Base-by-base conservation (phyloP, 1,140 invertebrate species). In the Tetragonula clypearis region DNA sequence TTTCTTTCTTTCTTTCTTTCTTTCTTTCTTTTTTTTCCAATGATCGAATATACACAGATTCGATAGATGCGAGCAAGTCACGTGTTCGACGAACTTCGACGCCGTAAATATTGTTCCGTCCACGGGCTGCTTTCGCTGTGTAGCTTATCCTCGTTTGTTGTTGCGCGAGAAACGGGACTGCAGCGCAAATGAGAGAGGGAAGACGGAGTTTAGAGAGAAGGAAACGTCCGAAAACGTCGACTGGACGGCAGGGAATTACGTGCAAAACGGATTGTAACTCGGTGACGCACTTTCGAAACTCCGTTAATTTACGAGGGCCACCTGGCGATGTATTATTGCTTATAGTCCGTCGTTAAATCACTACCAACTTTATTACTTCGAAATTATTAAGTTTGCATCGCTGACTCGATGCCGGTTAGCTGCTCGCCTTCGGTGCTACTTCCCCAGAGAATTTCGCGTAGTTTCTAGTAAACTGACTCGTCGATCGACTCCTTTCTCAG, bases 251-350 rank as follows among this genome's bases (percentile, higher is more conserved):
- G 65, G 79, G 69, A 69, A 85, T 85, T 84, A 76, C 65, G 76
- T 53, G 84, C 26, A 53, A 72, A 79, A 65, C 35, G 35, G 79
- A 79, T 53, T 55, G 49, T 73, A 88, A 88, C 72, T 86, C 78
- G 68, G 72, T 60, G 75, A 82, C 79, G 84, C 79, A 88, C 79
- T 88, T 88, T 72, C 62, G 69, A 80, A 88, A 88, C 84, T 88
- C 83, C 58, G 78, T 73, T 35, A 69, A 78, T 88, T 81, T 82
- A 56, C 82, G 56, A 35, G 35, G 49, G n/a, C 87, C 87, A 86
- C 49, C 87, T 88, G 86, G 80, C 87, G 74, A 88, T 69, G 77
- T 65, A 49, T 86, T 79, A 76, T 87, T 82, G 83, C 76, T 88
- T 86, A 86, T 75, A 60, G 75, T 66, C 65, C 41, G 79, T 80